Percentiles rank a stretch among this genome's conserved stretches.
phyloP scores from a whole-genome alignment of 2,113 vertebrate genomes.

The Isurus oxyrinchus region DNA sequence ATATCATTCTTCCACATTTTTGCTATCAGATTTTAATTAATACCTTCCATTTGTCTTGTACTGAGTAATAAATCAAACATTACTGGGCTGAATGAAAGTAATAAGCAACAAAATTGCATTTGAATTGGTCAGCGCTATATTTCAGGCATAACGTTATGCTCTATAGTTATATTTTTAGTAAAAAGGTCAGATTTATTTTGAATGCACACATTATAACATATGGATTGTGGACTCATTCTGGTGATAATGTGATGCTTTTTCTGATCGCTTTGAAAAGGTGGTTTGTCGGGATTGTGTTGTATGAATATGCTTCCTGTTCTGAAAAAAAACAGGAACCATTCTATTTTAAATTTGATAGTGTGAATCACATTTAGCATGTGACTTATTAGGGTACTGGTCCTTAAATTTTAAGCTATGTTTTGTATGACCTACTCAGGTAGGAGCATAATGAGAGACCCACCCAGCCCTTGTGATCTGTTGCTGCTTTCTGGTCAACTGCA shows the following conservation, averaged over 20 bases:
- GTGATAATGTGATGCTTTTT: neutral
- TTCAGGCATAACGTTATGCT: neutral
- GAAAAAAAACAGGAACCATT: neutral
- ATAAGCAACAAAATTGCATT: neutral
- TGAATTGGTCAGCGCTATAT: neutral
- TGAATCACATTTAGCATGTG: neutral
- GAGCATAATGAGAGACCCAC: neutral
- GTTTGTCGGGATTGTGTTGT: neutral
- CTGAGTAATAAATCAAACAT: neutral
- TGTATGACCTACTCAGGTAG: neutral
- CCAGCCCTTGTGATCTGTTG: neutral
- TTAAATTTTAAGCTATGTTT: neutral
- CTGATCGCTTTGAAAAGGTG: neutral
- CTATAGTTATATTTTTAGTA: neutral
- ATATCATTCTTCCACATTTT: neutral
- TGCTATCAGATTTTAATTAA: neutral
- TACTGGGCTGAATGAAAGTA: neutral
- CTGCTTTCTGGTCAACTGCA: neutral
- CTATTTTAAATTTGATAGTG: neutral
- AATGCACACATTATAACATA: neutral
- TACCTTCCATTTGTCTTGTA: too few relatives aligned
- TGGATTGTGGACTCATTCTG: neutral
- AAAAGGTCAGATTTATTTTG: neutral
- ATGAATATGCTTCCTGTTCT: neutral
- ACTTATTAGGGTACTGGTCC: neutral